Percentiles rank a stretch among this genome's conserved stretches.
Conservation (phyloP, 2,113 vertebrate species). For the Suncus etruscus region DNA sequence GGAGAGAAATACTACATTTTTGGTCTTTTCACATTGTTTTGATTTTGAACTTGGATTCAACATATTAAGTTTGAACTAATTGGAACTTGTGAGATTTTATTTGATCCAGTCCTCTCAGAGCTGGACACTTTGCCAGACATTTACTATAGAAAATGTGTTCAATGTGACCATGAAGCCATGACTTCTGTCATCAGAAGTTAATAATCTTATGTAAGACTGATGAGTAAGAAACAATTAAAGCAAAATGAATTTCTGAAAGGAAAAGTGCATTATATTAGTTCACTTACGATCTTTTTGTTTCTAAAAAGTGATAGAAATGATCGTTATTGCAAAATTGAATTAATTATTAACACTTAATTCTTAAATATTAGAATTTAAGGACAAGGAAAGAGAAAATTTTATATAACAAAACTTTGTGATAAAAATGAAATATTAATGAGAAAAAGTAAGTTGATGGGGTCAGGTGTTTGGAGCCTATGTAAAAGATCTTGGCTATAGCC, state of each 20-base stretch:
- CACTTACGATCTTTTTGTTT: neutral
- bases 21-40: neutral
- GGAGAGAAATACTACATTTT: neutral
- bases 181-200: neutral
- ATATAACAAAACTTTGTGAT: neutral
- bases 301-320: neutral
- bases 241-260: neutral
- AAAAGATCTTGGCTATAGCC: neutral
- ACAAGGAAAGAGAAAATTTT: neutral
- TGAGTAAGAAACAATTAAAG: neutral
- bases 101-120: neutral
- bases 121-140: neutral
- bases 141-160: neutral
- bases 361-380: conserved; percentile 17
- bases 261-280: neutral
- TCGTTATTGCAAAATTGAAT: too few species aligned
- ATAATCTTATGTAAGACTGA: neutral
- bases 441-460: neutral
- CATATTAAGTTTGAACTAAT: neutral
- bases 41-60: neutral
- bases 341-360: neutral
- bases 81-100: neutral
- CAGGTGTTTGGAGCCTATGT: neutral
- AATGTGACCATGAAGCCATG: neutral
- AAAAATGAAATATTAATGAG: neutral